Conservation (phyloP, 2,113 vertebrate genomes). For the Peucedramus taeniatus region DNA sequence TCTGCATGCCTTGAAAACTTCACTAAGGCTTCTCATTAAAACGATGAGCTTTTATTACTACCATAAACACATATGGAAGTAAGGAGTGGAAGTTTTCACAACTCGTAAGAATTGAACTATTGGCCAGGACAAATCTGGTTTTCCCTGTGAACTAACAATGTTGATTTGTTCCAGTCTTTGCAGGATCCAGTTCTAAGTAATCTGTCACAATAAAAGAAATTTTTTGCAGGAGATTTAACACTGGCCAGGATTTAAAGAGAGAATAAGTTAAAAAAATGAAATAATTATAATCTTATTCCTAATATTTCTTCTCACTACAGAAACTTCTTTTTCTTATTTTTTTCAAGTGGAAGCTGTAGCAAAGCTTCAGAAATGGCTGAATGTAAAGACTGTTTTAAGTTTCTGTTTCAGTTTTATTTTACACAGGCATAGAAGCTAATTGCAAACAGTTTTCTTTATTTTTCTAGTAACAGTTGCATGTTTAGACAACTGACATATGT, state of each 20-base stretch:
- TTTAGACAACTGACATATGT: neutral
- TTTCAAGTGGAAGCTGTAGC: neutral
- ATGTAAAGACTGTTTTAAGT: neutral
- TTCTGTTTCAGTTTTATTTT: neutral
- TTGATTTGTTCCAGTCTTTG: neutral
- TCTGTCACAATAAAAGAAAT: neutral
- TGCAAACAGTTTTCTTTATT: neutral
- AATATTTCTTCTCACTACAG: neutral
- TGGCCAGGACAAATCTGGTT: neutral
- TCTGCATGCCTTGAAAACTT: neutral
- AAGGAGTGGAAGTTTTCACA: neutral
- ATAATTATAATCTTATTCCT: neutral
- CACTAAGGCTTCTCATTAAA: neutral
- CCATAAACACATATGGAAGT: slow-evolving; percentile 18
- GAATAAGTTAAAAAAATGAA: neutral
- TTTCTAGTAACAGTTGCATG: neutral
- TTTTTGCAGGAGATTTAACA: neutral
- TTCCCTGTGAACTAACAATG: neutral
- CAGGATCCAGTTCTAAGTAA: neutral
- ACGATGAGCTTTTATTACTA: neutral
- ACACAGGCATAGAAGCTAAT: neutral
- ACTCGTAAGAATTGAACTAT: neutral
- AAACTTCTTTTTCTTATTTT: neutral
- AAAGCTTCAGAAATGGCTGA: neutral
- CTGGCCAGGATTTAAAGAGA: neutral